Percentiles rank a stretch among this genome's conserved stretches.
These are phyloP conservation scores for Dicentrarchus labrax DNA, from an alignment of 2,113 vertebrate species.

Conservation along the genomic window DNA sequence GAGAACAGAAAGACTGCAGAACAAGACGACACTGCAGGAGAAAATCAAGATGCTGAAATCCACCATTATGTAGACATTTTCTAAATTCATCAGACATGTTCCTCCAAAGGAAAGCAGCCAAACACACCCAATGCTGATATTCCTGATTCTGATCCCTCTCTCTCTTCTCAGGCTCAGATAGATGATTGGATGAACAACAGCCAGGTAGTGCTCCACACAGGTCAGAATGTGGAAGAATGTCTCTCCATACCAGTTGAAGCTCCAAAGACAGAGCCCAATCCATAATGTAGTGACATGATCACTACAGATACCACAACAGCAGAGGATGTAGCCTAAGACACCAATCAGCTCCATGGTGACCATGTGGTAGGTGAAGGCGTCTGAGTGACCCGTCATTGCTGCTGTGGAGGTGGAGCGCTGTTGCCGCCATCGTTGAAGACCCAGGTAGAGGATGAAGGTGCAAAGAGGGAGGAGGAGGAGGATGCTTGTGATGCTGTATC, in stretches of 20 bases:
- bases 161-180: slow-evolving; percentile 28
- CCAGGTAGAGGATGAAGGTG: slow-evolving; percentile 8
- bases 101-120: neutral
- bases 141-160: slow-evolving; percentile 27
- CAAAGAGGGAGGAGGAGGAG: slow-evolving; percentile 14
- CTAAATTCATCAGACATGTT: accelerated
- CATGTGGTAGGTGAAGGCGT: slow-evolving; percentile 35
- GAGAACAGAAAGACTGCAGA: neutral
- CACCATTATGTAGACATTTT: neutral
- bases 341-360: neutral
- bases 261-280: accelerated
- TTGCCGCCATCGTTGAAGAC: neutral
- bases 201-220: slow-evolving; percentile 53
- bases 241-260: neutral
- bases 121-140: neutral
- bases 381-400: neutral
- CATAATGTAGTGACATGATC: accelerated
- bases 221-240: neutral
- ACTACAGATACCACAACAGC: accelerated
- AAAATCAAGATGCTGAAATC: accelerated
- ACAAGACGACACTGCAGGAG: accelerated
- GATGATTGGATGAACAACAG: slow-evolving; percentile 43
- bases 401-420: neutral
- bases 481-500: neutral
- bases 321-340: neutral